Base-by-base conservation (phyloP, 23 tunicate genomes). In the Styela clava region DNA sequence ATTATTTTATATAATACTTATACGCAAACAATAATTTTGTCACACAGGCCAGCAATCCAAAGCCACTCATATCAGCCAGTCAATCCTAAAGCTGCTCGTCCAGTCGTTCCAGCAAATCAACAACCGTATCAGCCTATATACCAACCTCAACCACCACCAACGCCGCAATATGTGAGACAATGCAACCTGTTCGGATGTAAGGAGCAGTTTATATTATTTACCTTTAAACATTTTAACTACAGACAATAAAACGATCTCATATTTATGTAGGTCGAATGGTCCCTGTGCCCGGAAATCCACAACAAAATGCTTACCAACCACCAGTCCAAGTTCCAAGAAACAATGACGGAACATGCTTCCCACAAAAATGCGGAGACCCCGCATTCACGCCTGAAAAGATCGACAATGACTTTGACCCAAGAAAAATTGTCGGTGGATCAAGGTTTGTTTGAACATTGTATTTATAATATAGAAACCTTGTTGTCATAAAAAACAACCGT, bases 341-440 rank as follows among this genome's bases (percentile, higher is more conserved):
- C 56, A 7, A 12, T 12, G 56, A 44, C 12, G 56, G 56, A 44
- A 44, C 77, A 3, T 92, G 97, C 72, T 78, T 44, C 67, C 97
- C 97, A 3, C 29, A 35, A 31, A 73, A 78, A n/a, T 92, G 97
- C 32, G 97, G 52, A 36, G 52, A 24, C 82, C 91, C 69, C 22
- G 79, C 52, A 64, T 68, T 32, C 85, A 79, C 73, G 83, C 92
- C 82, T 3, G 44, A 65, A 5, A 71, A 35, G n/a, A 31, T 63
- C 33, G 35, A 74, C 70, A 62, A 33, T 31, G 25, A 36, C 33
- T 62, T 29, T 44, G 85, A 82, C 35, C 65, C 85, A 0, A 87
- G 82, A 61, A 92, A 92, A 65, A 92, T 92, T 5, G 97, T 92
- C n/a, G 97, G 97, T 0, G 97, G 97, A 31, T 64, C 88, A 16